phyloP scores from a whole-genome alignment of 2,113 vertebrate species.

The Actenoides hombroni region DNA sequence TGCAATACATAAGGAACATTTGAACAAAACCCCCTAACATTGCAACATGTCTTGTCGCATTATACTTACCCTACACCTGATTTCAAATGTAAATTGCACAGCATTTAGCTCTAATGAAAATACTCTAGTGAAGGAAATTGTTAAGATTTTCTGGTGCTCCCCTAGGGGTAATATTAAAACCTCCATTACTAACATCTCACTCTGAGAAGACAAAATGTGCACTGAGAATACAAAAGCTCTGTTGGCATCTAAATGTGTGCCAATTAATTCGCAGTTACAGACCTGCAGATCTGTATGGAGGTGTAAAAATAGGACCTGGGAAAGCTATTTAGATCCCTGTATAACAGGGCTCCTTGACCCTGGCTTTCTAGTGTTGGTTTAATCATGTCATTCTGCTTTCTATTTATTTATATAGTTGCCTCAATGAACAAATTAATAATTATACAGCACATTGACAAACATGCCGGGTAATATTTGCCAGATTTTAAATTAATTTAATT shows the following conservation, averaged over 20 bases:
- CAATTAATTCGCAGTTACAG: conserved; percentile 80
- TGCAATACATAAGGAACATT: conserved; percentile 74
- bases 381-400: conserved; percentile 83
- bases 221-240: conserved; percentile 81
- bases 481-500: conserved; percentile 87
- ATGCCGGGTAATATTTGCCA: conserved; percentile 83
- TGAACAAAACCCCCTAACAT: conserved; percentile 55
- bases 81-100: conserved; percentile 86
- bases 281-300: conserved; percentile 70
- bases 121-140: conserved; percentile 85
- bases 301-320: conserved; percentile 79
- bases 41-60: conserved; percentile 79
- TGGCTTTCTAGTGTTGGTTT: conserved; percentile 79
- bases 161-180: conserved; percentile 84
- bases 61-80: conserved; percentile 81
- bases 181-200: conserved; percentile 80
- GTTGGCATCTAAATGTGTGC: conserved; percentile 82
- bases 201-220: conserved; percentile 83
- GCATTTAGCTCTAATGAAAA: conserved; percentile 87
- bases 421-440: conserved; percentile 88
- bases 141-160: conserved; percentile 85
- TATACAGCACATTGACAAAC: conserved; percentile 86
- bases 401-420: conserved; percentile 85
- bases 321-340: conserved; percentile 78
- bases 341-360: conserved; percentile 78